phyloP scores from a whole-genome alignment of 2,797 vertebrate genomes.

The Acanthiza pusilla region DNA sequence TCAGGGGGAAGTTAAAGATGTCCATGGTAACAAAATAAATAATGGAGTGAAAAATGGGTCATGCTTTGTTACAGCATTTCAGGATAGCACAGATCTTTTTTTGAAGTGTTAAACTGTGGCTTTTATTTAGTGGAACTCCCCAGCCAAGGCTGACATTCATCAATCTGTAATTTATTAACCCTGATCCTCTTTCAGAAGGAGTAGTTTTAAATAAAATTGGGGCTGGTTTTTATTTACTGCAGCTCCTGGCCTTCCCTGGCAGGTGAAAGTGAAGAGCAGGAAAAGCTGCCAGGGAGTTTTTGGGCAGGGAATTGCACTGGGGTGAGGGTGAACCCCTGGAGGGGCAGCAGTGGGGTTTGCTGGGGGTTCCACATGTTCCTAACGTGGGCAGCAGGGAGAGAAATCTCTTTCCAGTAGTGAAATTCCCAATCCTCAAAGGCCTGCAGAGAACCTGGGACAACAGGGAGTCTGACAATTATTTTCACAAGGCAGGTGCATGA shows the following conservation, averaged over 20 bases:
- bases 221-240: constrained; percentile 34
- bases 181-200: background rate
- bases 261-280: constrained; percentile 8
- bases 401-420: background rate
- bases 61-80: background rate
- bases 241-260: background rate
- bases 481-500: background rate
- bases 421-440: background rate
- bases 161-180: constrained; percentile 29
- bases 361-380: background rate
- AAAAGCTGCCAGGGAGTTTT: background rate
- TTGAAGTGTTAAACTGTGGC: background rate
- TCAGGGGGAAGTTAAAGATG: background rate
- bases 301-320: background rate
- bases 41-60: constrained; percentile 3
- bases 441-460: background rate
- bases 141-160: background rate
- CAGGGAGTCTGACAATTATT: background rate
- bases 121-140: background rate
- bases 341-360: accelerated
- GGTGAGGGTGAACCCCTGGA: accelerated
- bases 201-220: background rate
- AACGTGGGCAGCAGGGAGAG: background rate
- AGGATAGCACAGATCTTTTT: background rate
- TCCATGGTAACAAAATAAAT: constrained; percentile 38